Evolutionary conservation across 1,140 invertebrate genomes (phyloP).

Genomic region (Drosophila lacteicornis): DNA sequence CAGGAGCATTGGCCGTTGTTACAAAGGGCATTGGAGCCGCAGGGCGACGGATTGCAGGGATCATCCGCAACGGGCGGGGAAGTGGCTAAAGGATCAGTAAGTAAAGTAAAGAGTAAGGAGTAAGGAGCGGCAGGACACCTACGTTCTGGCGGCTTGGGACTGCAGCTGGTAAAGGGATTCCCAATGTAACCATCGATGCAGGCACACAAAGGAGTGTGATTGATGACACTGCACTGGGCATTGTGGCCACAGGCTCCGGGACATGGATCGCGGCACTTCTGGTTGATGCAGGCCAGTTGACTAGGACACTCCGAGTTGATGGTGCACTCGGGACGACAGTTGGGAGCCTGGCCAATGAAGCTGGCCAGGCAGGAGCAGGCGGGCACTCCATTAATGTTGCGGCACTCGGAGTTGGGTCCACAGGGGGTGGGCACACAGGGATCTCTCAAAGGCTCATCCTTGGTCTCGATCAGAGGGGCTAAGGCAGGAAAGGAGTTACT

Average conservation of each 20-base stretch:
- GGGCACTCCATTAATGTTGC: slow-evolving; percentile 88
- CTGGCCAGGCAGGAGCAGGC: slow-evolving; percentile 91
- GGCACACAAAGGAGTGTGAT: slow-evolving; percentile 87
- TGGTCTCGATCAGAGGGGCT: slow-evolving; percentile 88
- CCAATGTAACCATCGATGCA: slow-evolving; percentile 90
- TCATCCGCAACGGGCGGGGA: slow-evolving; percentile 68
- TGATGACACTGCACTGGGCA: slow-evolving; percentile 90
- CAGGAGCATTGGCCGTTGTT: slow-evolving; percentile 93
- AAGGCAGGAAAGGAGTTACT: slow-evolving; percentile 80
- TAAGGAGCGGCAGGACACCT: slow-evolving; percentile 25
- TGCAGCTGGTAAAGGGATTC: slow-evolving; percentile 90
- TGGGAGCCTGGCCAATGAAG: slow-evolving; percentile 92
- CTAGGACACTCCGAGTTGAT: slow-evolving; percentile 93
- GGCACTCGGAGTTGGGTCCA: slow-evolving; percentile 92
- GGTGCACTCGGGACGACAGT: slow-evolving; percentile 92
- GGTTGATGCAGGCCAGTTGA: slow-evolving; percentile 91
- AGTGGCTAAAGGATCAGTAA: slow-evolving; percentile 38
- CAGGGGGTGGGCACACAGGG: slow-evolving; percentile 93
- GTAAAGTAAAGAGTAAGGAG: no score
- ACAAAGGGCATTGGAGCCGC: slow-evolving; percentile 92
- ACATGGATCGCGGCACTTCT: slow-evolving; percentile 93
- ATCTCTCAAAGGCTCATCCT: slow-evolving; percentile 86
- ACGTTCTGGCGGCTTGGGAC: slow-evolving; percentile 85
- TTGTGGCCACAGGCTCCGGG: slow-evolving; percentile 93
- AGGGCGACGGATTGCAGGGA: slow-evolving; percentile 91